Base-by-base conservation (phyloP, 2,797 vertebrate species). In the Pseudotriccus pelzelni region DNA sequence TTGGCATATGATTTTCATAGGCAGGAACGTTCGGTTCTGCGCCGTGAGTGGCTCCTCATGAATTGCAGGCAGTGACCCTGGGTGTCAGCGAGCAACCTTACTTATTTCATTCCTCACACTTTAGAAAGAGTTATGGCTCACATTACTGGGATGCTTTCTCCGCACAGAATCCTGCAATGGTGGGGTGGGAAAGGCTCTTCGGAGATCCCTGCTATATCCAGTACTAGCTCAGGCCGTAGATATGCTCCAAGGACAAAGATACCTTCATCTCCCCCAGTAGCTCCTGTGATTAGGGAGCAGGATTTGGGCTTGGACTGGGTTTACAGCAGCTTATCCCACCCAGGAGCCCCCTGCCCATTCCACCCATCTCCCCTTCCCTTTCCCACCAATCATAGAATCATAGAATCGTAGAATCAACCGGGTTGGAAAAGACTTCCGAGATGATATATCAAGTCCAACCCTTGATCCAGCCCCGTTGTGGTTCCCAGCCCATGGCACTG, bases 221-320 rank as follows among this genome's bases (percentile, higher is more conserved):
- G 4, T 2, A 1, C 22, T 3, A 67, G 14, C 32, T 44, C 58
- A 47, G 62, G 44, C 25, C 2, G 1, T 7, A 24, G 39, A 3
- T 30, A 30, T 27, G 43, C 12, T 60, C 60, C 62, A 50, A 56
- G 47, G 68, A 19, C 36, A 66, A 41, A 32, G 49, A 34, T 3
- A 27, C 22, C 23, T 39, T 52, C 34, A 0, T 20, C 23, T 18
- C 4, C 32, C 15, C 30, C 18, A 11, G 46, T 32, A 37, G 1
- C 23, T 0, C 0, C 20, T 14, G 23, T 21, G 30, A 39, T 23
- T 36, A 16, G 2, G 0, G 7, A 21, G 68, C 41, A 37, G 41
- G 28, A 12, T 10, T 25, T 70, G 63, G n/a, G 19, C 10, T 60
- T 56, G 25, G 56, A 12, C 14, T 12, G 60, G 22, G 17, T 55